Evolutionary conservation across 2,113 vertebrate genomes (phyloP).

Genomic region (Laticauda laticaudata): DNA sequence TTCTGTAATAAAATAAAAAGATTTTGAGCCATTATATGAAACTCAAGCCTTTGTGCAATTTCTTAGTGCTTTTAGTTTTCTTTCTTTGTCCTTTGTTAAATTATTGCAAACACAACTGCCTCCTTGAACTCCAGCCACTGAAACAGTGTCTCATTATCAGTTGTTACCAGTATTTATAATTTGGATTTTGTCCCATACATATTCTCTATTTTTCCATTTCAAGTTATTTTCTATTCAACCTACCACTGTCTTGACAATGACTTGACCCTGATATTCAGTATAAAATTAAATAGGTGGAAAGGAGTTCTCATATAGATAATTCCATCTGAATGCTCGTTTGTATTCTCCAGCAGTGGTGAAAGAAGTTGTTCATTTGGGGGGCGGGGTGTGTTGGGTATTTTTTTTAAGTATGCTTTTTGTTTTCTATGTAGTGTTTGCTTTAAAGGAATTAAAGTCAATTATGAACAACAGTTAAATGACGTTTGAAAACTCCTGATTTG

Average conservation of each 20-base stretch:
- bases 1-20: conserved; percentile 61
- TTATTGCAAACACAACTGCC: conserved; percentile 65
- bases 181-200: conserved; percentile 52
- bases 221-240: conserved; percentile 46
- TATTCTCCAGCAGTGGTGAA: neutral
- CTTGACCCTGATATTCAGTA: conserved; percentile 16
- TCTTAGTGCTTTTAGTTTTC: conserved; percentile 65
- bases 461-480: neutral
- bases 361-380: neutral
- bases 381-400: neutral
- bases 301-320: neutral
- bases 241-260: conserved; percentile 28
- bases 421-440: neutral
- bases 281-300: neutral
- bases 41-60: conserved; percentile 64
- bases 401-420: neutral
- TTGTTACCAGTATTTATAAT: conserved; percentile 59
- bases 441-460: neutral
- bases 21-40: conserved; percentile 65
- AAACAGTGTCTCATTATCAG: conserved; percentile 60
- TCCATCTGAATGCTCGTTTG: neutral
- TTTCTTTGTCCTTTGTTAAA: conserved; percentile 66
- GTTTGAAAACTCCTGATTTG: neutral
- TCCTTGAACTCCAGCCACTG: conserved; percentile 69
- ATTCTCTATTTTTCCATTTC: conserved; percentile 50